Evolutionary conservation across 30 jellyfish, hydroid and myxozoan genomes (phyloP).

Genomic region (Pelagia noctiluca): DNA sequence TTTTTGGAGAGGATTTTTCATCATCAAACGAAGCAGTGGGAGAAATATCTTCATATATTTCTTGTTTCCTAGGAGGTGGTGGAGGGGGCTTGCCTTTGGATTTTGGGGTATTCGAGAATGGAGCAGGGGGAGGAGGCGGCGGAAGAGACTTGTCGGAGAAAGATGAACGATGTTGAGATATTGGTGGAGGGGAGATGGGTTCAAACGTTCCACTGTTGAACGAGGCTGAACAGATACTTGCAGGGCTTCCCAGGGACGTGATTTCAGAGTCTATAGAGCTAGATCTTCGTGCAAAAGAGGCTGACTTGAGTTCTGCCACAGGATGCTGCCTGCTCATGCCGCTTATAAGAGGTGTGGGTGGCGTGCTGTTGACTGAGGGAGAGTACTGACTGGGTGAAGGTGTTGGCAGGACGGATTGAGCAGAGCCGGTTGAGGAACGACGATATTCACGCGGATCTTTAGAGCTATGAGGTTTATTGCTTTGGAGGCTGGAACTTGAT

Average conservation of each 20-base stretch:
- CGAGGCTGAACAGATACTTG: constrained; percentile 77
- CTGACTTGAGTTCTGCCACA: constrained; percentile 56
- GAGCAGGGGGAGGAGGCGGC: constrained; percentile 73
- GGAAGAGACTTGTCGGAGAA: no score
- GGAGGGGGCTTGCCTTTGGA: constrained; percentile 60
- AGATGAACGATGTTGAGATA: no score
- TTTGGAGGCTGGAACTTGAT: no score
- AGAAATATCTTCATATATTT: constrained; percentile 88
- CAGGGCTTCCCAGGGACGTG: constrained; percentile 78
- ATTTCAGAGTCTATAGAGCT: constrained; percentile 38
- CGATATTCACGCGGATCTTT: constrained; percentile 74
- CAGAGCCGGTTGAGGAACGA: constrained; percentile 47
- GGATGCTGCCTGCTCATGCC: constrained; percentile 74
- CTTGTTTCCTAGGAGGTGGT: constrained; percentile 70
- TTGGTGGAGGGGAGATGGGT: constrained; percentile 90
- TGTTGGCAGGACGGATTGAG: constrained; percentile 63
- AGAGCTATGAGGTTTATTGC: no score
- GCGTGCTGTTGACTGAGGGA: constrained; percentile 79
- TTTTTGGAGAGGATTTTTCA: constrained; percentile 11
- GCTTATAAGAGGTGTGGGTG: constrained; percentile 77
- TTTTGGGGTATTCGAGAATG: constrained; percentile 19
- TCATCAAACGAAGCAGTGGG: constrained; percentile 82
- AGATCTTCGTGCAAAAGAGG: constrained; percentile 24
- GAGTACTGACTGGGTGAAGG: constrained; percentile 84
- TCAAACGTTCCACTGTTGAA: constrained; percentile 76